Evolutionary conservation across 2,113 vertebrate species (phyloP).

Genomic region (Pholis gunnellus): DNA sequence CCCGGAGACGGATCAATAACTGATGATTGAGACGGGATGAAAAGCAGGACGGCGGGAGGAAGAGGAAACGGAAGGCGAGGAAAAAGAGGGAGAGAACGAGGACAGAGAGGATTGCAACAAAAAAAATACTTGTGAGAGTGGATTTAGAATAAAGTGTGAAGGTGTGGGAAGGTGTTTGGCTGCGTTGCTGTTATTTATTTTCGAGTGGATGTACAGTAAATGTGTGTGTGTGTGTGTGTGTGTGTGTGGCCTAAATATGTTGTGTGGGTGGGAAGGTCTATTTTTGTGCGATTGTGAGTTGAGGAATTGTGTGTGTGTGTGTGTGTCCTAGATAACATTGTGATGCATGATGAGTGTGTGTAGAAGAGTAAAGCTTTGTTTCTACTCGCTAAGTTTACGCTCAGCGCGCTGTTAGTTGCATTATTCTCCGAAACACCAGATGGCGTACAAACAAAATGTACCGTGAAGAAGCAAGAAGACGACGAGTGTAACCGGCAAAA

Average conservation of each 20-base stretch:
- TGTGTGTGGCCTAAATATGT: slow-evolving; percentile 39
- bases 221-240: slow-evolving; percentile 7
- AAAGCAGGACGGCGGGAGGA: slow-evolving; percentile 13
- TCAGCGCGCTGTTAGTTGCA: too few relatives aligned
- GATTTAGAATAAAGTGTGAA: slow-evolving; percentile 14
- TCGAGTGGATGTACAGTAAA: background rate
- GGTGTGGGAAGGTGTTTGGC: slow-evolving; percentile 27
- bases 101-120: background rate
- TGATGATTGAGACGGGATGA: slow-evolving; percentile 44
- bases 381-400: too few relatives aligned
- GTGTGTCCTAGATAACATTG: too few relatives aligned
- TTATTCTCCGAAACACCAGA: too few relatives aligned
- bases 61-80: background rate
- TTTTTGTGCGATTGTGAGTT: background rate
- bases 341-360: background rate
- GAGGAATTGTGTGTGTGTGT: background rate
- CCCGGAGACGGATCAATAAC: slow-evolving; percentile 72
- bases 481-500: too few relatives aligned
- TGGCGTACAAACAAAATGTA: too few relatives aligned
- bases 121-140: background rate
- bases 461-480: too few relatives aligned
- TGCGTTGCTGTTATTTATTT: background rate
- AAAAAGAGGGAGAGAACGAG: background rate
- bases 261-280: slow-evolving; percentile 40
- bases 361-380: too few relatives aligned